Conservation (phyloP, 2,797 vertebrate species). For the Aphelocoma californica region DNA sequence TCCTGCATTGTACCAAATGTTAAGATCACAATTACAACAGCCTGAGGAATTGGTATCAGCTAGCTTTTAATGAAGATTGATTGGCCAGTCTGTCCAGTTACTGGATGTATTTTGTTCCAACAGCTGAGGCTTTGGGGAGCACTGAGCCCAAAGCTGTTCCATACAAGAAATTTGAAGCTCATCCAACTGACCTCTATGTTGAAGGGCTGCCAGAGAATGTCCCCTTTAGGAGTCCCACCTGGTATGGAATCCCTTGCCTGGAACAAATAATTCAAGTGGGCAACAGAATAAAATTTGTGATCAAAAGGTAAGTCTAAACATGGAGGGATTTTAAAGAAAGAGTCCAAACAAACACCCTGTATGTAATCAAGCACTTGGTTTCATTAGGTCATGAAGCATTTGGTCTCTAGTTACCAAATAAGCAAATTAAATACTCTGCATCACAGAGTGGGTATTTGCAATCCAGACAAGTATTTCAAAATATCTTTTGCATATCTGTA, state of each 20-base stretch:
- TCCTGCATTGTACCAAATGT: neutral
- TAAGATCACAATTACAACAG: neutral
- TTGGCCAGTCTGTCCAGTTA: neutral
- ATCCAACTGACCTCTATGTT: slow-evolving; percentile 77
- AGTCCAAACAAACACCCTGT: neutral
- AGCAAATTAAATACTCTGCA: neutral
- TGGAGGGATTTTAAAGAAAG: neutral
- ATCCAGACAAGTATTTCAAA: neutral
- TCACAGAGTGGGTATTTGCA: neutral
- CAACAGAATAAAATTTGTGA: slow-evolving; percentile 78
- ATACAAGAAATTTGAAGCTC: slow-evolving; percentile 80
- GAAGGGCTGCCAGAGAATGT: slow-evolving; percentile 80
- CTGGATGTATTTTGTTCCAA: neutral
- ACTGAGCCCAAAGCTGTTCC: slow-evolving; percentile 77
- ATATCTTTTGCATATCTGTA: neutral
- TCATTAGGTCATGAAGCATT: neutral
- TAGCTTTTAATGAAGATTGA: neutral
- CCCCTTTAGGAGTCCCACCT: slow-evolving; percentile 79
- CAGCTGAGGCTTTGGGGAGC: slow-evolving; percentile 79
- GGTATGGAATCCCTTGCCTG: slow-evolving; percentile 81
- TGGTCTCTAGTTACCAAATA: neutral
- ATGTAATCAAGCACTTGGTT: neutral
- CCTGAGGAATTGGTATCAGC: neutral
- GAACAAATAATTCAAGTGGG: slow-evolving; percentile 78
- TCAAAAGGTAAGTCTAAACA: slow-evolving; percentile 74